Base-by-base conservation (phyloP, 2,797 vertebrate genomes). In the Lindbergichthys nudifrons region DNA sequence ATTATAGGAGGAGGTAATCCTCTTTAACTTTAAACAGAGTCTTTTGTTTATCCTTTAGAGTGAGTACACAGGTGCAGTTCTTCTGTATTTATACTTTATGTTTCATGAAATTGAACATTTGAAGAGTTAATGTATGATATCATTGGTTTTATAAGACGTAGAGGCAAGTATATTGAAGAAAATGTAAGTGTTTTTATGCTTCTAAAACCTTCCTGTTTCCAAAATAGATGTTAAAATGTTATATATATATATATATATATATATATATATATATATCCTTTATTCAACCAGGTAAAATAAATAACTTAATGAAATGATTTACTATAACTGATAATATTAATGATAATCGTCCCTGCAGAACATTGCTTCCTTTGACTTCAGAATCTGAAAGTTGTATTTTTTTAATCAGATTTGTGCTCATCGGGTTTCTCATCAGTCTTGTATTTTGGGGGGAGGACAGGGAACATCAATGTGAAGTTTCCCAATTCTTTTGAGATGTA, bases 391-490 rank as follows among this genome's bases (percentile, higher is more conserved):
- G 11, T 47, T n/a, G n/a, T 30, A 54, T 54, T 54, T 54, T 54
- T 6, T 54, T 32, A 11, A 57, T 15, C 59, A 26, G 8, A 67
- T 62, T 61, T 56, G 42, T 19, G 30, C 64, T 77, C 73, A 50
- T 73, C 59, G 47, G 50, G 21, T 61, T 65, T 16, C 41, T 60
- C 26, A 5, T 26, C 26, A 26, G 26, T 26, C 26, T 26, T 26
- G 26, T 26, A 26, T 26, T 26, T 26, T 26, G 26, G 26, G 26
- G 4, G 26, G 26, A 5, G 26, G 26, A 26, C 26, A 26, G 26
- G 26, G 26, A 14, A 11, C 8, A 26, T 13, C 7, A 60, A 66
- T 46, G 39, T 14, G 30, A 7, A 21, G 30, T 71, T 53, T 30
- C 14, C 32, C 14, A 6, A 6, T 42, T 65, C 54, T 21, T 39